These are phyloP conservation scores for Conus ventricosus DNA, from an alignment of 1,140 invertebrate species.

Conservation along the genomic window DNA sequence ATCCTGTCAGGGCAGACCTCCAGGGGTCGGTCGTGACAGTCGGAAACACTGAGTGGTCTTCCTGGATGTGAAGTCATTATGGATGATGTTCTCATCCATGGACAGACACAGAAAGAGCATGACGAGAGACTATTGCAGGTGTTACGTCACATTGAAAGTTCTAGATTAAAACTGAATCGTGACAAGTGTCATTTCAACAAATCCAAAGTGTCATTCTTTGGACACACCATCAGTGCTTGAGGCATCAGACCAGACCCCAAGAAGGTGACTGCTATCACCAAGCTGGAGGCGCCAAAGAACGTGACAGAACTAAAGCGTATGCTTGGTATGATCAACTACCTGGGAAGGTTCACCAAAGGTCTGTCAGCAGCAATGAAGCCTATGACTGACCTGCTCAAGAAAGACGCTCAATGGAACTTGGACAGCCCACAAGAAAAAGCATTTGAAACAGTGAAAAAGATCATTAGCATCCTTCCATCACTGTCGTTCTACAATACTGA, in stretches of 20 bases:
- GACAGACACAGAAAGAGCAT: slow-evolving; percentile 51
- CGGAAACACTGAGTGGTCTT: slow-evolving; percentile 38
- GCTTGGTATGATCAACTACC: slow-evolving; percentile 40
- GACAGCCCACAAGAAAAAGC: slow-evolving; percentile 30
- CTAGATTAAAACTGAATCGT: slow-evolving; percentile 63
- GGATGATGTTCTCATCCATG: slow-evolving; percentile 62
- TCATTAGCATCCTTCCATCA: no score
- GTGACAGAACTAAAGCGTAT: slow-evolving; percentile 20
- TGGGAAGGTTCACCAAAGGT: slow-evolving; percentile 36
- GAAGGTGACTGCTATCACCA: slow-evolving; percentile 56
- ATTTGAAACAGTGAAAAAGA: slow-evolving; percentile 37
- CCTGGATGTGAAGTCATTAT: slow-evolving; percentile 39
- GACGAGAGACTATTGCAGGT: slow-evolving; percentile 51
- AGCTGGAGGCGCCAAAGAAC: slow-evolving; percentile 62
- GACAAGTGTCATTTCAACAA: slow-evolving; percentile 69
- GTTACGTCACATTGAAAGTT: slow-evolving; percentile 50
- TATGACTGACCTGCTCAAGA: slow-evolving; percentile 40
- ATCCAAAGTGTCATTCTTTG: no score
- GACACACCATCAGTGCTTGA: slow-evolving; percentile 19
- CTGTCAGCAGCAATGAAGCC: slow-evolving; percentile 40
- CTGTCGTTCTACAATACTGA: no score
- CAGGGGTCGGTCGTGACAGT: no score
- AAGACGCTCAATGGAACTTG: slow-evolving; percentile 40
- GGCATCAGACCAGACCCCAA: slow-evolving; percentile 61
- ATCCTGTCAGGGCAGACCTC: no score